Evolutionary conservation across 2,888 invertebrate species (phyloP), one percentile per base, ranked within the genome.

Genomic region (Tachina lurida): DNA sequence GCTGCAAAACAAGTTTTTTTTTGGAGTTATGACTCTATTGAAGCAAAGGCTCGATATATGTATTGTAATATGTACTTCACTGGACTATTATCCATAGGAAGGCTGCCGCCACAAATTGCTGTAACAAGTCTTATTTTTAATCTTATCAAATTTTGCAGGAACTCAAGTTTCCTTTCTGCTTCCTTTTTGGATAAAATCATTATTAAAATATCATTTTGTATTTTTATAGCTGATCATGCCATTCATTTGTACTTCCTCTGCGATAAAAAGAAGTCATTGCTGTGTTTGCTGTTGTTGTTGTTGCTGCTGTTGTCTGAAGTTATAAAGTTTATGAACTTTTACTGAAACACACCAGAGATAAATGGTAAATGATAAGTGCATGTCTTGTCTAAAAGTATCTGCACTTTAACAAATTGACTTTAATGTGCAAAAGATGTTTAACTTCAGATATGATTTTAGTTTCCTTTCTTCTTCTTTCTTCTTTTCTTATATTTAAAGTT

Each of bases 261-360:
- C 31, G 56, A 75, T 75, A 67, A 47, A 9, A 4, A n/a, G 63
- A 70, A 43, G 15, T 15, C 47, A 9, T 43, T 15, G 12, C 31
- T 31, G 31, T 31, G 31, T 31, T n/a, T 15, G 2, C 31, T 22
- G 22, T 17, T 13, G 2, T 9, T 58, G 13, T 13, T 19, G 8
- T n/a, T 15, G 3, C n/a, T 22, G 22, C 17, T 13, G 0, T 9
- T 58, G 13, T 13, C 10, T 58, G 3, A 70, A 76, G 56, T 71
- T 71, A 17, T n/a, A 43, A 62, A 70, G 60, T 71, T 82, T 76
- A 65, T 76, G 70, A 82, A 71, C 63, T 65, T 65, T 81, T 81
- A 19, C 19, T 54, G 9, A 65, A 58, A 43, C 49, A 60, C 10
- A 43, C 31, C 8, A 22, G 31, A 67, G 39, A 45, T 62, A 15